phyloP scores from a whole-genome alignment of 2,113 vertebrate species.

The Tonatia bakeri region DNA sequence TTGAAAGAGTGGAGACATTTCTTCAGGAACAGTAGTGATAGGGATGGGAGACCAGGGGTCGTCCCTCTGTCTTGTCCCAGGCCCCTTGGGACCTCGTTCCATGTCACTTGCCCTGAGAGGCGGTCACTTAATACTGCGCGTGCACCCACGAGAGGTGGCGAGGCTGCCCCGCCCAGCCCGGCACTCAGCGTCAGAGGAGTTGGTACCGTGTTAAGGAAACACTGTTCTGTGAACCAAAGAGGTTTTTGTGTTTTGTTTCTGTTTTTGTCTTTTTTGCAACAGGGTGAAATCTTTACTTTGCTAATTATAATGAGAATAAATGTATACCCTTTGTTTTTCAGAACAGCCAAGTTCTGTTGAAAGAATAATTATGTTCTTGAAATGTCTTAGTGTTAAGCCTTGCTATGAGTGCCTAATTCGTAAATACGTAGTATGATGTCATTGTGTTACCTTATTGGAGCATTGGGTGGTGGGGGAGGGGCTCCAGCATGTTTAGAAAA shows the following conservation, averaged over 20 bases:
- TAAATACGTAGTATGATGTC: slow-evolving; percentile 30
- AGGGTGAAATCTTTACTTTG: neutral
- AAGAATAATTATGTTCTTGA: slow-evolving; percentile 45
- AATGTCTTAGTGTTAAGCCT: neutral
- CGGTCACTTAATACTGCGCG: fast-evolving
- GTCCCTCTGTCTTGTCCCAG: neutral
- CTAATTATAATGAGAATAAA: neutral
- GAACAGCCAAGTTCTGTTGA: slow-evolving; percentile 47
- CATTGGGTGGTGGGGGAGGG: neutral
- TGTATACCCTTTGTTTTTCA: neutral
- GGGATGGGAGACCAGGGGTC: neutral
- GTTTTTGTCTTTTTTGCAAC: neutral
- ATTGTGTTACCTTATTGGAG: slow-evolving; percentile 48
- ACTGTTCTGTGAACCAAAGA: neutral
- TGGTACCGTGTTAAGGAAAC: neutral
- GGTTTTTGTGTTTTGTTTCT: neutral
- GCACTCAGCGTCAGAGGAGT: neutral
- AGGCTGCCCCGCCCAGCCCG: neutral
- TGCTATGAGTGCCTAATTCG: slow-evolving; percentile 39
- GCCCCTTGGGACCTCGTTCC: neutral
- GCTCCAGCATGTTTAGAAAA: slow-evolving; percentile 27
- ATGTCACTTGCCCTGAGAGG: fast-evolving
- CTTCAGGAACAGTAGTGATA: neutral
- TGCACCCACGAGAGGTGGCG: fast-evolving
- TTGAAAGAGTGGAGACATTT: neutral